phyloP scores from a whole-genome alignment of 2,797 vertebrate species.

The Pachyuromys duprasi region DNA sequence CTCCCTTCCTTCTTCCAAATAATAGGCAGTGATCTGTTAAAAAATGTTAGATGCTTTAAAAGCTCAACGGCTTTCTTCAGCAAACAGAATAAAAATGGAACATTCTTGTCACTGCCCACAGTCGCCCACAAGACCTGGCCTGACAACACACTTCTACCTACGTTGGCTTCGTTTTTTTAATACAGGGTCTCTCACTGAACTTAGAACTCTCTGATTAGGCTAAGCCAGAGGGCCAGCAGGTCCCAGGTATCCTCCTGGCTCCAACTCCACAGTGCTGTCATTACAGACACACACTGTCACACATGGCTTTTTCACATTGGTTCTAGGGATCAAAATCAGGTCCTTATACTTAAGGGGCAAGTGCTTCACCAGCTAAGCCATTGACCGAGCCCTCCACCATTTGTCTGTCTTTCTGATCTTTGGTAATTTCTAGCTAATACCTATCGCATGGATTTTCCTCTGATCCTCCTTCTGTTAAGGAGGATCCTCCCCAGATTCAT shows the following conservation, averaged over 20 bases:
- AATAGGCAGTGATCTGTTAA: background rate
- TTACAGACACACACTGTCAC: background rate
- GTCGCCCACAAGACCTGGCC: background rate
- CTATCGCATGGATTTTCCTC: background rate
- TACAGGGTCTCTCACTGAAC: background rate
- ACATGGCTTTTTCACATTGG: background rate
- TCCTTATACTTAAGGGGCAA: background rate
- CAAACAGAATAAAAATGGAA: background rate
- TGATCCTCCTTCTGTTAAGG: background rate
- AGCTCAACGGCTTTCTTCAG: background rate
- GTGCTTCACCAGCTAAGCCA: too few relatives aligned
- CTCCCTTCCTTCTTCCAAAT: background rate
- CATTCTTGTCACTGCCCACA: background rate
- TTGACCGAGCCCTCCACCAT: too few relatives aligned
- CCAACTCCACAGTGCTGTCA: background rate
- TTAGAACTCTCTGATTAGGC: background rate
- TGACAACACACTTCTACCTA: background rate
- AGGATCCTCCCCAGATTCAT: background rate
- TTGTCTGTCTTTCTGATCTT: background rate
- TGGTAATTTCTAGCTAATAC: background rate
- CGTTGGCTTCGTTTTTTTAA: background rate
- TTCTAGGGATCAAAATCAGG: background rate
- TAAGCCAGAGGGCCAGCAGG: background rate
- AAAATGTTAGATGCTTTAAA: background rate
- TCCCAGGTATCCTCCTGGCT: background rate